These are phyloP conservation scores for Drosophila pruinosa DNA, from an alignment of 1,140 invertebrate species.

Conservation along the genomic window DNA sequence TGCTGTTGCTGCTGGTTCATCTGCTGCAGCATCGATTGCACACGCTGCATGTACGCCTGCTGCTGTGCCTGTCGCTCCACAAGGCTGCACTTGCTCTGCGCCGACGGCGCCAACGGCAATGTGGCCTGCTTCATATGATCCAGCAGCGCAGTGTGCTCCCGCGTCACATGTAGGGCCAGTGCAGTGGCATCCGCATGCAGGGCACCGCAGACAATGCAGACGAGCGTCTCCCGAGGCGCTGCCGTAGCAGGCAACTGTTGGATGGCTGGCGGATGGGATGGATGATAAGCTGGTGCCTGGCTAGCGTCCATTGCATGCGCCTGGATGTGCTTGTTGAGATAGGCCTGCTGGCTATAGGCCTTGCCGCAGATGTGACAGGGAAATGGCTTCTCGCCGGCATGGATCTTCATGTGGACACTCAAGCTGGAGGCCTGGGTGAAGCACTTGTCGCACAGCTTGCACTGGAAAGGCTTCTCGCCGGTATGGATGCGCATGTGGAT, in stretches of 20 bases:
- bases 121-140: conserved; percentile 61
- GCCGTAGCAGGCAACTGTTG: background rate
- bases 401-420: conserved; percentile 87
- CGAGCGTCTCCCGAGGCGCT: conserved; percentile 56
- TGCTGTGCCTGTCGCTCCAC: conserved; percentile 54
- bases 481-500: conserved; percentile 91
- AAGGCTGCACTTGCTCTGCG: conserved; percentile 43
- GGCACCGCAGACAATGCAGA: conserved; percentile 75
- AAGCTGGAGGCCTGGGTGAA: conserved; percentile 86
- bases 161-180: conserved; percentile 70
- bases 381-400: conserved; percentile 82
- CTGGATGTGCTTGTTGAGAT: conserved; percentile 81
- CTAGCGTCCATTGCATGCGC: conserved; percentile 56
- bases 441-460: conserved; percentile 86
- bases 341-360: conserved; percentile 82
- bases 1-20: conserved; percentile 70
- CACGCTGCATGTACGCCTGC: conserved; percentile 62
- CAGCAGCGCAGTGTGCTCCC: conserved; percentile 66
- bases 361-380: conserved; percentile 79
- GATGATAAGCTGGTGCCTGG: background rate
- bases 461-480: conserved; percentile 84
- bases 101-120: background rate
- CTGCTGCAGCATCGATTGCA: conserved; percentile 65
- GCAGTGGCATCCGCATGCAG: conserved; percentile 72
- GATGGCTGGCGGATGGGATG: background rate